Evolutionary conservation across 2,113 vertebrate genomes (phyloP), one percentile per base, ranked within the genome.

Genomic region (Pachyramphus minor): DNA sequence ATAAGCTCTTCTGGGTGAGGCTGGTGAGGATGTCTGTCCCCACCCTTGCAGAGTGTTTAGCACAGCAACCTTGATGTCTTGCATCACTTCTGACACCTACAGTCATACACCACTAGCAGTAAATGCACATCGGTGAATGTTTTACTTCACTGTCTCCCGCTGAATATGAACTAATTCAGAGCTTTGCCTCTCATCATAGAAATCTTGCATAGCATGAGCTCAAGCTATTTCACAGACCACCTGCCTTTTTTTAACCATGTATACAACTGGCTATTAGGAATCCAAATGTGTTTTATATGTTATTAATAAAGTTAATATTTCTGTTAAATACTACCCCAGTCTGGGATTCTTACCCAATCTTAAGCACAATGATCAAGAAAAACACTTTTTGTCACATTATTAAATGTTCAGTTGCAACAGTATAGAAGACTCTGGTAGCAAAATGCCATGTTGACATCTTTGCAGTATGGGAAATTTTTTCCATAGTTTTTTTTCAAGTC

Each of bases 261-360:
- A 35, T 41, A 90, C 52, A 93, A 89, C 1, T 78, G 79, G 60
- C 80, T 92, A 22, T 28, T 56, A 56, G 80, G 59, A 90, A 68
- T 87, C 52, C 22, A 17, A 22, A n/a, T 9, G 52, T 62, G 52
- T 33, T 89, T 89, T 94, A 75, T 64, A 64, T 64, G 49, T 42
- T 84, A 75, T 82, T 94, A 92, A 94, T 78, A 89, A 93, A 90
- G 83, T 89, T 94, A 94, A 82, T 69, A 58, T 84, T 90, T 94
- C 79, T 58, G 81, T 84, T 66, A 94, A 92, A 74, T 84, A 49
- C 23, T 82, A 13, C 31, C 87, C 49, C 1, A 0, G 30, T 93
- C 64, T 75, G 76, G 39, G 64, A 92, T 94, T 90, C 64, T 86
- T 64, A 93, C 72, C 13, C 68, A 72, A 45, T 42, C 20, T 64